Conservation (phyloP, 2,888 invertebrate genomes). For the Aporophyla nigra region DNA sequence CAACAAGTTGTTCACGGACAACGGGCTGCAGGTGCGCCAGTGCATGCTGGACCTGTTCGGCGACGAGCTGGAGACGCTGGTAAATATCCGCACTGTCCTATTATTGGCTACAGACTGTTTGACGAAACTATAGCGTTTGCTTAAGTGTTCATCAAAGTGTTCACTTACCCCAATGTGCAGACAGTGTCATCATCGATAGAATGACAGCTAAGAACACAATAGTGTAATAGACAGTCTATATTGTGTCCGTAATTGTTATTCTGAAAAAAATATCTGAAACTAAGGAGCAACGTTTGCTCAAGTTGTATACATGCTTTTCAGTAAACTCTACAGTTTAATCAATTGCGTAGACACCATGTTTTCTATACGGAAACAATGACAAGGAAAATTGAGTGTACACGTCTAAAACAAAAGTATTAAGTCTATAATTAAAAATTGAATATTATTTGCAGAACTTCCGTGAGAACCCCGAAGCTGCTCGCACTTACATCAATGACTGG, state of each 20-base stretch:
- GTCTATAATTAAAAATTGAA: neutral
- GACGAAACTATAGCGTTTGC: neutral
- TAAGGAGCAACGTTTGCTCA: neutral
- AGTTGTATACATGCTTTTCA: neutral
- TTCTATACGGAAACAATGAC: constrained; percentile 24
- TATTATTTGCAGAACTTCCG: constrained; percentile 91
- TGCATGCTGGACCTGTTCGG: constrained; percentile 93
- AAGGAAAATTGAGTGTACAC: constrained; percentile 22
- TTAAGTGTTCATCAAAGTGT: neutral
- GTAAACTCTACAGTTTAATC: neutral
- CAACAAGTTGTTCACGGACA: constrained; percentile 94
- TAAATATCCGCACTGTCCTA: constrained; percentile 61
- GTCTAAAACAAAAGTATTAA: neutral
- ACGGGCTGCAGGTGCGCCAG: constrained; percentile 90
- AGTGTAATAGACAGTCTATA: neutral
- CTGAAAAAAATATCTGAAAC: neutral
- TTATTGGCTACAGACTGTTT: neutral
- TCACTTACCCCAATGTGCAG: neutral
- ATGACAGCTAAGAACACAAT: neutral
- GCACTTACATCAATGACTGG: constrained; percentile 94
- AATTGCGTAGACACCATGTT: neutral
- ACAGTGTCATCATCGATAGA: neutral
- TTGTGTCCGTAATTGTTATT: neutral
- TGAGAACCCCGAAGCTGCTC: constrained; percentile 90
- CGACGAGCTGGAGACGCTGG: constrained; percentile 91